These are phyloP conservation scores for Anser cygnoides DNA, from an alignment of 2,113 vertebrate genomes.

Conservation along the genomic window DNA sequence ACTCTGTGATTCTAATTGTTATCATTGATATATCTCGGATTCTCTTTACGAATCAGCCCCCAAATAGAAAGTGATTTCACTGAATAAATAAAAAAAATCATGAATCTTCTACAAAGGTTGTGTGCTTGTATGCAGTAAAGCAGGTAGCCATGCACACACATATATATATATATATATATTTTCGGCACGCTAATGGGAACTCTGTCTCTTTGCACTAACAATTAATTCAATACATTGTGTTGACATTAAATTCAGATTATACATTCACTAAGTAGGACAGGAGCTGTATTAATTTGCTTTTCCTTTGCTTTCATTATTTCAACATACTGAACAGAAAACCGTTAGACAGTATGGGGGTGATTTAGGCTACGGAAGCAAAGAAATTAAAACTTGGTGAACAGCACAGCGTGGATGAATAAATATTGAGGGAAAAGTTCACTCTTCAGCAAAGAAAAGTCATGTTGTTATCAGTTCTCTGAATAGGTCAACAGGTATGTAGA, in stretches of 20 bases:
- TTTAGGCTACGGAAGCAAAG: background rate
- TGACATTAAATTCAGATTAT: background rate
- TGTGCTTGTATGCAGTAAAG: background rate
- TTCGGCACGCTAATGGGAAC: background rate
- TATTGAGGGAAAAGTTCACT: background rate
- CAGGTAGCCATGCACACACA: background rate
- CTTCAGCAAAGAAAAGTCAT: background rate
- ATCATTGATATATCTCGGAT: background rate
- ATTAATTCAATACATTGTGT: background rate
- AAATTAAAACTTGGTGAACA: background rate
- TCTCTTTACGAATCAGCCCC: background rate
- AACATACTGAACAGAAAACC: background rate
- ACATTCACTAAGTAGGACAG: background rate
- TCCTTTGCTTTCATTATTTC: background rate
- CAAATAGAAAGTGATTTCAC: background rate
- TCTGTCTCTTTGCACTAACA: background rate
- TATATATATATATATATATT: background rate
- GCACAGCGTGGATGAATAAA: background rate
- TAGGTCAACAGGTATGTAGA: background rate
- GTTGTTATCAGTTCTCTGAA: background rate
- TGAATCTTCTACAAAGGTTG: background rate
- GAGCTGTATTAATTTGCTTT: background rate
- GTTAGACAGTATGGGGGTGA: background rate
- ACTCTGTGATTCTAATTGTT: background rate
- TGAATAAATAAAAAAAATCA: background rate